phyloP scores from a whole-genome alignment of 2,888 invertebrate species.

The Nephrocerus scutellatus region DNA sequence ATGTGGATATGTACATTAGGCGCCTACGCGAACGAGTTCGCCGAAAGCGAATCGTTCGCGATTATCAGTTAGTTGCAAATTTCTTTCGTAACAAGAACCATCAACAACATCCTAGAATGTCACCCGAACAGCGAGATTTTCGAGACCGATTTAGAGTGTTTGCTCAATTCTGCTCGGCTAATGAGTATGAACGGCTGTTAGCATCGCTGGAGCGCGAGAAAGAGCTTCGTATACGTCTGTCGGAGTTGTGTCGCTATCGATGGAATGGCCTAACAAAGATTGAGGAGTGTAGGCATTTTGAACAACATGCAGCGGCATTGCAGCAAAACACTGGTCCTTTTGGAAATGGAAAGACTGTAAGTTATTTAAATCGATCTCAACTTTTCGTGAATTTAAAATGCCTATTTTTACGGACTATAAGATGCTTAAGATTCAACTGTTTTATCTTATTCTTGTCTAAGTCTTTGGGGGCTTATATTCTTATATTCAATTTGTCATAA shows the following conservation, averaged over 20 bases:
- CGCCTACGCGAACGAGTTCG: constrained; percentile 77
- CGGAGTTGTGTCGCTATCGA: constrained; percentile 76
- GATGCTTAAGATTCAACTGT: too few species aligned
- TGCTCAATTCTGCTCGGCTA: constrained; percentile 79
- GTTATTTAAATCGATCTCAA: constrained; percentile 28
- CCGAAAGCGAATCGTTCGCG: constrained; percentile 81
- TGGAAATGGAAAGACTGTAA: constrained; percentile 47
- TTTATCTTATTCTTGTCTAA: too few species aligned
- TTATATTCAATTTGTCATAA: too few species aligned
- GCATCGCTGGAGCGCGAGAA: constrained; percentile 75
- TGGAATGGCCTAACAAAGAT: constrained; percentile 76
- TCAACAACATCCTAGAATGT: constrained; percentile 43
- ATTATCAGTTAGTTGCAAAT: constrained; percentile 81
- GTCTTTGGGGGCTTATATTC: too few species aligned
- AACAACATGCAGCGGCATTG: constrained; percentile 65
- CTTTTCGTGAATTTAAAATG: constrained; percentile 22
- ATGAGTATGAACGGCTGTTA: constrained; percentile 75
- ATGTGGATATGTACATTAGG: constrained; percentile 86
- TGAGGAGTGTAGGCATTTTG: constrained; percentile 82
- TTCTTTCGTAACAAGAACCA: constrained; percentile 62
- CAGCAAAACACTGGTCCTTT: constrained; percentile 49
- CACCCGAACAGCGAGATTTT: constrained; percentile 54
- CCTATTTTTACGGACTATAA: constrained; percentile 1
- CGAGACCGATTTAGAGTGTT: constrained; percentile 78
- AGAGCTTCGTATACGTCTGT: constrained; percentile 73